Conservation (phyloP, 1,140 invertebrate species). For the Drosophila azteca region DNA sequence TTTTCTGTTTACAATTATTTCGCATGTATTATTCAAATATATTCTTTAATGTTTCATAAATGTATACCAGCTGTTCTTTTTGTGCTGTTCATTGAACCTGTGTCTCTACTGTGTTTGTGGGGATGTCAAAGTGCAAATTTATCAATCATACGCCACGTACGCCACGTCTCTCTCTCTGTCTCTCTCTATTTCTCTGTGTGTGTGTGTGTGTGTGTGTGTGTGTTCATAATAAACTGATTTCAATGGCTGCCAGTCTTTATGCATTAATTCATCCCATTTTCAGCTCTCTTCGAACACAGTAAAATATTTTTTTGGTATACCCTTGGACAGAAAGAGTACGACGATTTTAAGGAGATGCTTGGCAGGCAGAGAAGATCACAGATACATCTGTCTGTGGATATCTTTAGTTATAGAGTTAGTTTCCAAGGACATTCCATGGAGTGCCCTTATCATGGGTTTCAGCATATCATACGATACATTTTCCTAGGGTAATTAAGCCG, state of each 20-base stretch:
- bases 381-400: no score
- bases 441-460: no score
- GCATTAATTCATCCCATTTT: slow-evolving; percentile 67
- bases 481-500: no score
- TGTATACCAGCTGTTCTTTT: neutral
- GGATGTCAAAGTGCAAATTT: slow-evolving; percentile 68
- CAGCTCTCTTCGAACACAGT: slow-evolving; percentile 32
- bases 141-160: slow-evolving; percentile 69
- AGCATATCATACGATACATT: no score
- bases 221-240: slow-evolving; percentile 70
- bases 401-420: no score
- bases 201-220: slow-evolving; percentile 19
- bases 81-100: slow-evolving; percentile 8
- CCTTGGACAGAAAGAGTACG: neutral
- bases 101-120: slow-evolving; percentile 40
- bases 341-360: no score
- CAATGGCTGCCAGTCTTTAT: slow-evolving; percentile 67
- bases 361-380: no score
- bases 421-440: no score
- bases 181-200: no score
- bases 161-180: slow-evolving; percentile 26
- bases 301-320: slow-evolving; percentile 16
- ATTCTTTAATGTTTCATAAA: no score
- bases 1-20: no score
- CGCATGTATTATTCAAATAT: no score